These are phyloP conservation scores for Stigmatopora nigra DNA, from an alignment of 2,113 vertebrate genomes.

Conservation along the genomic window DNA sequence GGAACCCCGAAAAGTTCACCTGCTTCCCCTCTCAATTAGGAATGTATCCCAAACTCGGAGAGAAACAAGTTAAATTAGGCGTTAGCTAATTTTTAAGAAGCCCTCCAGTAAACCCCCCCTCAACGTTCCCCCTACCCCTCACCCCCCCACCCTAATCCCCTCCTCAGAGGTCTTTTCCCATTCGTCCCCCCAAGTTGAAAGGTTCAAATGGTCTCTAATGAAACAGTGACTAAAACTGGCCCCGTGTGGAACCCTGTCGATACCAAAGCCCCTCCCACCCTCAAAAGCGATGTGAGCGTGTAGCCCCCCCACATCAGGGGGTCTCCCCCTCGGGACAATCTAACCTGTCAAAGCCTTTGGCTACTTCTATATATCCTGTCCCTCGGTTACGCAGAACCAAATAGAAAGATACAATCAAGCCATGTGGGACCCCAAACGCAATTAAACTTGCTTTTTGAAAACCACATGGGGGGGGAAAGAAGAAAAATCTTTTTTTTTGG, in stretches of 20 bases:
- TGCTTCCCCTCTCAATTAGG: slow-evolving; percentile 99
- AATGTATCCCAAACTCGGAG: slow-evolving; percentile 97
- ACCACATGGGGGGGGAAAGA: slow-evolving; percentile 34
- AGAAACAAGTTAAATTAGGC: slow-evolving; percentile 99
- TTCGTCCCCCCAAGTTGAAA: slow-evolving; percentile 95
- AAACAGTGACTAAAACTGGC: slow-evolving; percentile 90
- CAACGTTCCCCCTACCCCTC: slow-evolving; percentile 78
- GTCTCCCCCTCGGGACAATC: slow-evolving; percentile 67
- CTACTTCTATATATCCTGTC: slow-evolving; percentile 58
- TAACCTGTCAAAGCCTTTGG: slow-evolving; percentile 74
- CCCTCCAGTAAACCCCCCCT: slow-evolving; percentile 83
- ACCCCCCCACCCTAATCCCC: slow-evolving; percentile 88
- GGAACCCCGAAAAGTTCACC: slow-evolving; percentile 88
- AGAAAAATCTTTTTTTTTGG: slow-evolving; percentile 13
- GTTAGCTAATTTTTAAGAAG: slow-evolving; percentile 93
- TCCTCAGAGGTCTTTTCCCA: slow-evolving; percentile 59
- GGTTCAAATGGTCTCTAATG: slow-evolving; percentile 98
- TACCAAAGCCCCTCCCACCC: slow-evolving; percentile 55
- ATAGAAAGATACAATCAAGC: slow-evolving; percentile 69
- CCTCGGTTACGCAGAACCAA: slow-evolving; percentile 58
- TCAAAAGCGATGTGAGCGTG: slow-evolving; percentile 69
- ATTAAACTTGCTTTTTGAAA: slow-evolving; percentile 74
- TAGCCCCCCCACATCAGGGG: slow-evolving; percentile 56
- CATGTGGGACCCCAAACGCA: slow-evolving; percentile 77
- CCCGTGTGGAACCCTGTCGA: slow-evolving; percentile 75